Evolutionary conservation across 2,888 invertebrate genomes (phyloP).

Genomic region (Pammene aurita): DNA sequence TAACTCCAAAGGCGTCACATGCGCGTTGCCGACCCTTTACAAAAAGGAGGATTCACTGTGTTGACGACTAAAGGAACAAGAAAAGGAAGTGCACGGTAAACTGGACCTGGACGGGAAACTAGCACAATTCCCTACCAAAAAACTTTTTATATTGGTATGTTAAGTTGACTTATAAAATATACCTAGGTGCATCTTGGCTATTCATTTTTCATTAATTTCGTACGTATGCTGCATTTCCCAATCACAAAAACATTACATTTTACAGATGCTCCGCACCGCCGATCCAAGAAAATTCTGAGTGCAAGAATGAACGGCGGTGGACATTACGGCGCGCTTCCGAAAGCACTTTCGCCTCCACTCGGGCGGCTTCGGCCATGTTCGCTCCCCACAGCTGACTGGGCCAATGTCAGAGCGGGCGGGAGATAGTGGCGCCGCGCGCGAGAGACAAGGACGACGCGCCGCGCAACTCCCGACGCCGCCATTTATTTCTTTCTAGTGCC

Average conservation of each 20-base stretch:
- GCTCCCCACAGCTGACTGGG: slow-evolving; percentile 80
- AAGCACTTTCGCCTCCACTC: slow-evolving; percentile 77
- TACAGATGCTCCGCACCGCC: slow-evolving; percentile 45
- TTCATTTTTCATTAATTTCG: no score
- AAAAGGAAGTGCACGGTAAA: no score
- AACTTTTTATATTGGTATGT: no score
- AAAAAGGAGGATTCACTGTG: no score
- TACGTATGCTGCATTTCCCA: not conserved
- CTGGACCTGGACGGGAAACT: no score
- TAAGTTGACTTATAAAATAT: no score
- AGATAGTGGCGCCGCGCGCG: slow-evolving; percentile 46
- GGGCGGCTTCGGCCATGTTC: slow-evolving; percentile 67
- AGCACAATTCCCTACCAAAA: no score
- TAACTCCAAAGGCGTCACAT: no score
- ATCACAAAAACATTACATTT: slow-evolving; percentile 32
- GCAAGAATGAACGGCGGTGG: slow-evolving; percentile 43
- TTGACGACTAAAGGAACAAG: no score
- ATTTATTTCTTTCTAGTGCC: slow-evolving; percentile 79
- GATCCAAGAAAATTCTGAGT: slow-evolving; percentile 50
- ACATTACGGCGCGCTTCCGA: slow-evolving; percentile 64
- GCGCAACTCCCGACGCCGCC: slow-evolving; percentile 73
- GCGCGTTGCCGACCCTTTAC: no score
- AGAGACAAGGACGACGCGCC: slow-evolving; percentile 56
- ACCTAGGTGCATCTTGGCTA: no score
- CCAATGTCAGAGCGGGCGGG: slow-evolving; percentile 63